A percentile compares a stretch with the other conserved stretches of the same genome.
Conservation (phyloP, 2,888 invertebrate genomes). For the Lasioglossum leucozonium region DNA sequence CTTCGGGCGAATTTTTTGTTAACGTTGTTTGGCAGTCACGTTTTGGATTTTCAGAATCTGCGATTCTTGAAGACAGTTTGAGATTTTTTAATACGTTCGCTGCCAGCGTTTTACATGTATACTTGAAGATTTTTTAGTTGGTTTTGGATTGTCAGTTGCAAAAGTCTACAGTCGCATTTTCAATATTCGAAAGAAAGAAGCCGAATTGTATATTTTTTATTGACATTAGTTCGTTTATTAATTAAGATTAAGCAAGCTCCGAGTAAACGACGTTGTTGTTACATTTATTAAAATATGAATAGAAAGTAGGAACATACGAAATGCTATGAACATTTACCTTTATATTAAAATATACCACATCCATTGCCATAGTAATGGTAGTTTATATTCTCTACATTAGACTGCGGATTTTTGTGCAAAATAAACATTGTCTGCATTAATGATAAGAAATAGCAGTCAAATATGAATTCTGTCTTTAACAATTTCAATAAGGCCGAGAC, state of each 20-base stretch:
- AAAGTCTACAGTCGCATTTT: neutral
- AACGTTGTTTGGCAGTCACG: neutral
- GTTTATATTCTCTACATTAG: neutral
- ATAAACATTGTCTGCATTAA: neutral
- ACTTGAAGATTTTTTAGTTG: neutral
- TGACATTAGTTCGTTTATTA: neutral
- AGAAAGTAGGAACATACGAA: neutral
- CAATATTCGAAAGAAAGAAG: neutral
- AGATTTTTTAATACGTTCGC: neutral
- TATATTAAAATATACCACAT: slow-evolving; percentile 6
- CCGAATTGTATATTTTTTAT: neutral
- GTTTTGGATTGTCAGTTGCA: neutral
- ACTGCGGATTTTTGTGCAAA: neutral
- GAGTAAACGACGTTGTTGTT: neutral
- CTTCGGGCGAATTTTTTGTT: neutral
- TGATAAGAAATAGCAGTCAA: neutral
- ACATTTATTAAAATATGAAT: slow-evolving; percentile 1
- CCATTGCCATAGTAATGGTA: neutral
- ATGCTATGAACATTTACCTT: neutral
- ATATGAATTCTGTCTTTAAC: neutral
- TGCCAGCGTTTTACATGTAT: neutral
- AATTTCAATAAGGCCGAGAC: neutral
- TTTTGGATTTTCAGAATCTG: neutral
- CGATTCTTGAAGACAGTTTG: neutral
- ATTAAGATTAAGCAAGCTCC: neutral